Percentiles rank a stretch among this genome's conserved stretches.
Conservation (phyloP, 1,140 invertebrate species). For the Conus ventricosus region DNA sequence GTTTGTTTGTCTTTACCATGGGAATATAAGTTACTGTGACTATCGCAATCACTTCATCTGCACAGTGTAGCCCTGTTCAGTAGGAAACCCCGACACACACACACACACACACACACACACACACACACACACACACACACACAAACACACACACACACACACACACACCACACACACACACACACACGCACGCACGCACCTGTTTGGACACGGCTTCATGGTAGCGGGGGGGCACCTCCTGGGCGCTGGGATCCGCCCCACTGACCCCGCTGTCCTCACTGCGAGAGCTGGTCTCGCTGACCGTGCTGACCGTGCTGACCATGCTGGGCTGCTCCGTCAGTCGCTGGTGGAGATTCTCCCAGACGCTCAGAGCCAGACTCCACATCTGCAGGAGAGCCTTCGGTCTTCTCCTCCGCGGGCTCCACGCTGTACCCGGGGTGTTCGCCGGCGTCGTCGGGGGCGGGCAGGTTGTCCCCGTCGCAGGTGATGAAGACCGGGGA, state of each 20-base stretch:
- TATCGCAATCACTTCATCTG: too few relatives aligned
- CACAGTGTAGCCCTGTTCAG: too few relatives aligned
- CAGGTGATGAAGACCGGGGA: slow-evolving; percentile 31
- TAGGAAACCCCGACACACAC: neutral
- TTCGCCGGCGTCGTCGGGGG: neutral
- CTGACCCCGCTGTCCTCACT: slow-evolving; percentile 3
- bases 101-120: too few relatives aligned
- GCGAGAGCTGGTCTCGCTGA: neutral
- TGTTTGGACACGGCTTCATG: slow-evolving; percentile 32
- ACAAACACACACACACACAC: too few relatives aligned
- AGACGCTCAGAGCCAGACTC: neutral
- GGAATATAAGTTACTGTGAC: too few relatives aligned
- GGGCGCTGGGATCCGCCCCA: neutral
- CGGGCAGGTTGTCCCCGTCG: neutral
- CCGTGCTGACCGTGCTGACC: neutral
- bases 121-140: too few relatives aligned
- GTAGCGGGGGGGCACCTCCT: slow-evolving; percentile 23
- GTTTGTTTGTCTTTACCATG: too few relatives aligned
- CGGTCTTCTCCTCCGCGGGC: neutral
- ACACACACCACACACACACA: neutral
- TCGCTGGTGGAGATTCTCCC: neutral
- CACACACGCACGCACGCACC: neutral
- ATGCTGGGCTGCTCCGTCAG: slow-evolving; percentile 8
- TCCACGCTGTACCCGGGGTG: too few relatives aligned
- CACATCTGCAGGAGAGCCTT: neutral